These are phyloP conservation scores for Barypeithes pellucidus DNA, from an alignment of 2,888 invertebrate species.

Conservation along the genomic window DNA sequence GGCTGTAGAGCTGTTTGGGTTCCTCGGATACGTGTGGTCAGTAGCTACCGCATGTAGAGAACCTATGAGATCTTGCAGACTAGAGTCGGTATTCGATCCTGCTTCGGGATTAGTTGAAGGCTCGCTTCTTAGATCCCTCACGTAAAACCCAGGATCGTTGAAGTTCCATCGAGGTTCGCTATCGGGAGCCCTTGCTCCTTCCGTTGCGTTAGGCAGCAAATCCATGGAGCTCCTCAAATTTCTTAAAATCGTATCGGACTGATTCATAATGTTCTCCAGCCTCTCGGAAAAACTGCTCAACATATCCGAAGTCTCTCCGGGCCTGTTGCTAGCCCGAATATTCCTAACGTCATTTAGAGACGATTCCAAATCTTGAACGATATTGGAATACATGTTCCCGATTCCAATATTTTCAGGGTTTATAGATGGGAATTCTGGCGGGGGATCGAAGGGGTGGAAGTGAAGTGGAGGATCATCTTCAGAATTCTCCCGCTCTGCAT, in stretches of 20 bases:
- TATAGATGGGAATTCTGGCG: conserved; percentile 18
- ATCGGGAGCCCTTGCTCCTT: conserved; percentile 20
- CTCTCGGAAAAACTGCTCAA: conserved; percentile 67
- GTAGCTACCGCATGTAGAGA: conserved; percentile 60
- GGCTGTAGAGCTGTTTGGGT: conserved; percentile 55
- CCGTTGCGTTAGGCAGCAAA: conserved; percentile 56
- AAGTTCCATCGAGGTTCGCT: conserved; percentile 57
- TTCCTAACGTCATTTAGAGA: conserved; percentile 66
- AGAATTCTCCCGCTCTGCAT: conserved; percentile 65
- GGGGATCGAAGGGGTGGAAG: conserved; percentile 54
- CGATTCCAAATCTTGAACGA: conserved; percentile 67
- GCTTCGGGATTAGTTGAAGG: conserved; percentile 44
- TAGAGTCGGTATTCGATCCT: conserved; percentile 32
- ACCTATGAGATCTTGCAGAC: conserved; percentile 37
- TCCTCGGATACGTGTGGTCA: conserved; percentile 67
- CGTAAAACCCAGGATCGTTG: conserved; percentile 63
- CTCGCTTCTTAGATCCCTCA: conserved; percentile 61
- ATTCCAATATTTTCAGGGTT: conserved; percentile 65
- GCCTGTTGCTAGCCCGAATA: conserved; percentile 62
- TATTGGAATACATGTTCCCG: conserved; percentile 67
- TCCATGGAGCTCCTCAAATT: conserved; percentile 67
- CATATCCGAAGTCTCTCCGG: conserved; percentile 67
- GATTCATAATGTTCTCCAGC: conserved; percentile 68
- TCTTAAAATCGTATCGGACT: conserved; percentile 67
- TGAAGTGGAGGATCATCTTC: conserved; percentile 63